A percentile compares a stretch with the other conserved stretches of the same genome.
phyloP scores from a whole-genome alignment of 1,140 invertebrate genomes.

The Neotoxoptera formosana region DNA sequence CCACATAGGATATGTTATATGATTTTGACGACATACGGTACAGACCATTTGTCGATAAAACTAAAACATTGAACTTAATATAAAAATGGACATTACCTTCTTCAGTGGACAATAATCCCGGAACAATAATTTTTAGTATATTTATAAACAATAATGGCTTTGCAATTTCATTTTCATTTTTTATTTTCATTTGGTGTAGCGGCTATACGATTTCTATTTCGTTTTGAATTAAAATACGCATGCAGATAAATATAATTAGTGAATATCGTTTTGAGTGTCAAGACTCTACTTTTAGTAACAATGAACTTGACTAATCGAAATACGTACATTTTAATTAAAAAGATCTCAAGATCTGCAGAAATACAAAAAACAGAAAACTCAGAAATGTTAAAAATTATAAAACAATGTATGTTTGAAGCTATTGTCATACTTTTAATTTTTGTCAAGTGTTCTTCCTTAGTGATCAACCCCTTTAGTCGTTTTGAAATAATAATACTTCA shows the following conservation, averaged over 20 bases:
- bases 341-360: neutral
- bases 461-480: neutral
- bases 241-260: neutral
- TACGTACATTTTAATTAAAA: constrained; percentile 13
- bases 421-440: constrained; percentile 13
- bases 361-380: neutral
- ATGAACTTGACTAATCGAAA: neutral
- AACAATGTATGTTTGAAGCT: constrained; percentile 27
- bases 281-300: neutral
- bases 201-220: no score
- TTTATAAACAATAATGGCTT: no score
- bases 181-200: no score
- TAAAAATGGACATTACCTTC: no score
- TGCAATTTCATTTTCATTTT: no score
- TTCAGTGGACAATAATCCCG: no score
- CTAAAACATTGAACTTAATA: no score
- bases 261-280: neutral
- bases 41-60: no score
- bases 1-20: no score
- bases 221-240: neutral
- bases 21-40: no score
- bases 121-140: no score
- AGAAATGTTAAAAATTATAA: neutral
- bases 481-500: constrained; percentile 38
- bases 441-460: constrained; percentile 15